Conservation (phyloP, 2,888 invertebrate genomes). For the Drosophila nigritarsus region DNA sequence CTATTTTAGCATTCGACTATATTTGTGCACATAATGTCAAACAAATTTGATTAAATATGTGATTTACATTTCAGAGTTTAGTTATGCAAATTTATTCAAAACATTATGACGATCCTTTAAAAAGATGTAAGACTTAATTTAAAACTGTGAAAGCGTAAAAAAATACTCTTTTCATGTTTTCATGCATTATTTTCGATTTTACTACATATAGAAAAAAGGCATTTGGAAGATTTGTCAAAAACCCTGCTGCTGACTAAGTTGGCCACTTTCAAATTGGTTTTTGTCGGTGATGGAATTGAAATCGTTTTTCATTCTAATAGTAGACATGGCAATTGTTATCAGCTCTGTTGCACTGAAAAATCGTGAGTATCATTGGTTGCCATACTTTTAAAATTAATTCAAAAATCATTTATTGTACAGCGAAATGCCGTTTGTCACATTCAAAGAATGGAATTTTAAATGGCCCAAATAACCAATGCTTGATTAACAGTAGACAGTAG, state of each 20-base stretch:
- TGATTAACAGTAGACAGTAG: background rate
- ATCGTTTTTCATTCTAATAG: background rate
- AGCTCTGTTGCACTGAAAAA: background rate
- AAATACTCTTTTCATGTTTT: background rate
- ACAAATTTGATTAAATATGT: background rate
- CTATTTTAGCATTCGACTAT: background rate
- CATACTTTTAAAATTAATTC: background rate
- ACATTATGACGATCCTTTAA: background rate
- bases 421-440: conserved; percentile 31
- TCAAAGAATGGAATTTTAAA: conserved; percentile 14
- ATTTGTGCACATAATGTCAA: background rate
- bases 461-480: background rate
- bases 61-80: background rate
- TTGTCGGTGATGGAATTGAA: background rate
- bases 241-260: background rate
- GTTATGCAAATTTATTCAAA: background rate
- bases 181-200: background rate
- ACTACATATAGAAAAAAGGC: background rate
- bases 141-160: background rate
- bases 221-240: background rate
- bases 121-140: background rate
- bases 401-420: conserved; percentile 10
- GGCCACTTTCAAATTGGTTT: background rate
- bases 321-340: background rate
- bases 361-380: background rate